Conservation (phyloP, 2,888 invertebrate species). For the Invenusta paracnida region DNA sequence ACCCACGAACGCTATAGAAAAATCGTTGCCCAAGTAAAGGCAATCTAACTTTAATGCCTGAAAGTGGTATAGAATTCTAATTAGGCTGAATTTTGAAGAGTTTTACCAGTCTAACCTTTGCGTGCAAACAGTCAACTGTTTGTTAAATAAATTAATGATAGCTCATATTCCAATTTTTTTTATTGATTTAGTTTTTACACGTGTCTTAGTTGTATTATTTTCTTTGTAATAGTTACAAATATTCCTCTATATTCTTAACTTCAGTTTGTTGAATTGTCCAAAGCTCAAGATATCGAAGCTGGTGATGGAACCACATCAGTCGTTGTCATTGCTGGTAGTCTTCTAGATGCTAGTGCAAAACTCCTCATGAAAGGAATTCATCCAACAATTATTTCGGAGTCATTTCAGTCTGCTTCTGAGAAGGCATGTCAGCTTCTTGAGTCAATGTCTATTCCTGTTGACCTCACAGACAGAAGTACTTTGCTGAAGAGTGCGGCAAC, state of each 20-base stretch:
- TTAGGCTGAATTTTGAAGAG: no score
- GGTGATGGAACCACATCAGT: slow-evolving; percentile 99
- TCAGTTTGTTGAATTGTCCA: slow-evolving; percentile 90
- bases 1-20: no score
- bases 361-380: slow-evolving; percentile 85
- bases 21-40: no score
- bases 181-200: neutral
- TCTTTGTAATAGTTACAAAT: no score
- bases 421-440: slow-evolving; percentile 73
- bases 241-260: no score
- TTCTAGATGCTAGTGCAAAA: slow-evolving; percentile 87
- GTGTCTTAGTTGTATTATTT: slow-evolving; percentile 49
- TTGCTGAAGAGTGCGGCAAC: slow-evolving; percentile 92
- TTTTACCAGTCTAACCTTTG: no score
- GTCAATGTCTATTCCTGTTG: slow-evolving; percentile 75
- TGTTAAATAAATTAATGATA: neutral
- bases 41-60: no score
- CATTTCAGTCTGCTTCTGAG: slow-evolving; percentile 76
- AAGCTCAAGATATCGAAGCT: slow-evolving; percentile 96
- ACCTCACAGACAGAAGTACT: slow-evolving; percentile 77
- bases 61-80: no score
- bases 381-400: slow-evolving; percentile 91
- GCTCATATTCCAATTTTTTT: no score
- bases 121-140: no score
- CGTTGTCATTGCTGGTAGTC: slow-evolving; percentile 89